Evolutionary conservation across 2,888 invertebrate genomes (phyloP).

Genomic region (Thecocarcelia acutangulata): DNA sequence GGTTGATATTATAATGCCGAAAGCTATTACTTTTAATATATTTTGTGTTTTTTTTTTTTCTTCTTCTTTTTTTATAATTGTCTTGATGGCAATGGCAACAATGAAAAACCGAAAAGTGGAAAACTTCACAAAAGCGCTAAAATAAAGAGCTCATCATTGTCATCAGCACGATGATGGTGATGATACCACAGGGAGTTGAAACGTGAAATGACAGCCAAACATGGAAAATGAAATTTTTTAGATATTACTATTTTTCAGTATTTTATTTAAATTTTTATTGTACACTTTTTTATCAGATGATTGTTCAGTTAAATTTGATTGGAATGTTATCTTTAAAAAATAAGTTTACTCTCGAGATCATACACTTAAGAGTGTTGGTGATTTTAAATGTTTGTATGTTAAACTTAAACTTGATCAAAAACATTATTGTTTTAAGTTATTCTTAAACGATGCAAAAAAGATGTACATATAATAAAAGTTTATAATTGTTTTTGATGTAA

Average conservation of each 20-base stretch:
- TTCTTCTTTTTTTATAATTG: conserved; percentile 56
- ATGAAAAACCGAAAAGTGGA: conserved; percentile 46
- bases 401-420: conserved; percentile 6
- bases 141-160: conserved; percentile 48
- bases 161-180: conserved; percentile 35
- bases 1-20: conserved; percentile 48
- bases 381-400: not conserved
- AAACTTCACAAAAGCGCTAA: conserved; percentile 8
- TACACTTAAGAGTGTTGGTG: conserved; percentile 3
- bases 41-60: no score
- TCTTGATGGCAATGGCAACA: conserved; percentile 58
- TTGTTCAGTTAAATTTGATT: conserved; percentile 62
- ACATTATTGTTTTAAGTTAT: not conserved
- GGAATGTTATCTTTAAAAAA: conserved; percentile 48
- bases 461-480: not conserved
- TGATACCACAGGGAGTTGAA: conserved; percentile 39
- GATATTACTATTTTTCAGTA: not conserved
- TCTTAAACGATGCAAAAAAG: not conserved
- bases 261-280: conserved; percentile 15
- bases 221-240: not conserved
- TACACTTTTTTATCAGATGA: conserved; percentile 14
- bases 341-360: conserved; percentile 31
- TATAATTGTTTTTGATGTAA: not conserved
- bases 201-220: not conserved
- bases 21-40: conserved; percentile 63